phyloP scores from a whole-genome alignment of 2,888 invertebrate genomes.

The Oasisia sp. region DNA sequence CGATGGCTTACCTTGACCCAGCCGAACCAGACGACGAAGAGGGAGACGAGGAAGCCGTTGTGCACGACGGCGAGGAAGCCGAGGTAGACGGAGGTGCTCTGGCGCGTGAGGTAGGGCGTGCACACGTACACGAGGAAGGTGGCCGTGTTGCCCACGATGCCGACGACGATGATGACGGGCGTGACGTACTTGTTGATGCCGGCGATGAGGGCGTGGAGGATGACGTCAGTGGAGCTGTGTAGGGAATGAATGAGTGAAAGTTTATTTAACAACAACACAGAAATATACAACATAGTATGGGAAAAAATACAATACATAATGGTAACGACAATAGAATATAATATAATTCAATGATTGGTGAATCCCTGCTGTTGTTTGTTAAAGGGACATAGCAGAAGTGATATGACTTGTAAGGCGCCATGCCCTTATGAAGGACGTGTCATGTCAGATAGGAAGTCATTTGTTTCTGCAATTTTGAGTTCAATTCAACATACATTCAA shows the following conservation, averaged over 20 bases:
- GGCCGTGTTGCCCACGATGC: constrained; percentile 79
- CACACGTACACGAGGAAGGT: constrained; percentile 79
- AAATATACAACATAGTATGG: too few relatives aligned
- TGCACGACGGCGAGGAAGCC: constrained; percentile 82
- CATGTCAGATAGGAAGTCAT: not conserved
- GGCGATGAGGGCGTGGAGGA: constrained; percentile 18
- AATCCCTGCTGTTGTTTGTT: too few relatives aligned
- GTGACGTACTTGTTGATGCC: constrained; percentile 61
- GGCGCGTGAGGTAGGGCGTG: constrained; percentile 74
- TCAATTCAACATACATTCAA: not conserved
- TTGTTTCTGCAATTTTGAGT: not conserved
- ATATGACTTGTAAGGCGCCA: too few relatives aligned
- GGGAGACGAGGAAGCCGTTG: constrained; percentile 77
- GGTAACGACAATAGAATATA: too few relatives aligned
- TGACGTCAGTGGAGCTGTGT: not conserved
- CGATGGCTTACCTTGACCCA: constrained; percentile 41
- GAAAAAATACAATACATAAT: too few relatives aligned
- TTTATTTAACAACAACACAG: too few relatives aligned
- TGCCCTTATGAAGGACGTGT: too few relatives aligned
- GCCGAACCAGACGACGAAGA: constrained; percentile 68
- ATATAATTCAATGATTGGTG: too few relatives aligned
- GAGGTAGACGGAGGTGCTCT: constrained; percentile 83
- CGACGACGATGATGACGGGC: constrained; percentile 77
- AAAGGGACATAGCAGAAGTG: too few relatives aligned
- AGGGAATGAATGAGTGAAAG: too few relatives aligned